Evolutionary conservation across 2,113 vertebrate genomes (phyloP).

Genomic region (Ceuthmochares aereus): DNA sequence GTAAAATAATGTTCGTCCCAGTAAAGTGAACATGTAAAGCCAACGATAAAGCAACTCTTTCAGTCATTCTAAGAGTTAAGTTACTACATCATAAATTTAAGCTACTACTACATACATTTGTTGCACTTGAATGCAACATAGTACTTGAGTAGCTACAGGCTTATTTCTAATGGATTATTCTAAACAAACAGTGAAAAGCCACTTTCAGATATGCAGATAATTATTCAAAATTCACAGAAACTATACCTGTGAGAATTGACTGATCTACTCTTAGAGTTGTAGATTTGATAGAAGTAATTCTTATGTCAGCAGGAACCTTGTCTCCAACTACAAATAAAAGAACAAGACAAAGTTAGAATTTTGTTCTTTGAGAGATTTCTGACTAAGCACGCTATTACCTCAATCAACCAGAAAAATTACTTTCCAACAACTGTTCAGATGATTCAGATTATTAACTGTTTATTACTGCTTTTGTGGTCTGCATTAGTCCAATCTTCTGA

Average conservation of each 20-base stretch:
- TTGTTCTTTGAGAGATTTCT: not conserved
- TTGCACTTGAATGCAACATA: not conserved
- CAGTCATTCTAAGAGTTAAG: not conserved
- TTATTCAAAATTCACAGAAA: not conserved
- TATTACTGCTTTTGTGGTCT: not conserved
- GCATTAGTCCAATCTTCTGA: not conserved
- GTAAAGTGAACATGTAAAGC: not conserved
- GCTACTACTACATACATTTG: not conserved
- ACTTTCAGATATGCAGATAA: not conserved
- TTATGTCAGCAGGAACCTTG: slow-evolving; percentile 98
- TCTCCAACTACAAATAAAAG: slow-evolving; percentile 87
- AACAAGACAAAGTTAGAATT: not conserved
- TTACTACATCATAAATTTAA: not conserved
- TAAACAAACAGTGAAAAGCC: not conserved
- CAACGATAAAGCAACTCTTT: not conserved
- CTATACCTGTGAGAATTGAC: slow-evolving; percentile 95
- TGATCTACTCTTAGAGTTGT: slow-evolving; percentile 97
- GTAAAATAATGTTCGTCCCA: not conserved
- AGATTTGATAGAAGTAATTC: slow-evolving; percentile 96
- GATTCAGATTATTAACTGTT: not conserved
- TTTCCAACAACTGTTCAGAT: not conserved
- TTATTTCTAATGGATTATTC: not conserved
- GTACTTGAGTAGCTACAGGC: not conserved
- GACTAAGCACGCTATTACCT: not conserved
- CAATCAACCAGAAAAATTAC: not conserved